Percentiles rank a stretch among this genome's conserved stretches.
phyloP scores from a whole-genome alignment of 2,888 invertebrate genomes.

The Isoperla grammatica region DNA sequence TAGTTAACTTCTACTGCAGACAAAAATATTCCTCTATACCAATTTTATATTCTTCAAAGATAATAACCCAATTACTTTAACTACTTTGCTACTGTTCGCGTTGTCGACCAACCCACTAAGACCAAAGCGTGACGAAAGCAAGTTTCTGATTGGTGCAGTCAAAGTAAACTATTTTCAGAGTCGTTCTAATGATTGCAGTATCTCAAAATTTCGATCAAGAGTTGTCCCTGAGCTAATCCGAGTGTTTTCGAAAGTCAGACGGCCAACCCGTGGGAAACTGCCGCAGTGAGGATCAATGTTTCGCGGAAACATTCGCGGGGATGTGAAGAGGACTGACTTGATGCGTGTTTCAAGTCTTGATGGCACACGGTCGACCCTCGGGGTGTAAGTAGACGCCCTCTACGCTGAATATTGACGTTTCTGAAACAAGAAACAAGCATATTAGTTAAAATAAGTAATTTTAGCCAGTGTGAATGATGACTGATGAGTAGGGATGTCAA shows the following conservation, averaged over 20 bases:
- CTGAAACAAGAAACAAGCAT: slow-evolving; percentile 56
- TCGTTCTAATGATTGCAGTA: too few species aligned
- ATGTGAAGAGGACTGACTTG: background rate
- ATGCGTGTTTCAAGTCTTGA: slow-evolving; percentile 44
- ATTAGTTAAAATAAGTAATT: slow-evolving; percentile 7
- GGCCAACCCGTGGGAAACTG: background rate
- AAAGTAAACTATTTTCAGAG: background rate
- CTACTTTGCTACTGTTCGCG: background rate
- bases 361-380: slow-evolving; percentile 60
- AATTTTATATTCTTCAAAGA: too few species aligned
- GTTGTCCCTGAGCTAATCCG: slow-evolving; percentile 24
- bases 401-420: slow-evolving; percentile 91
- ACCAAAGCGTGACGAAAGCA: background rate
- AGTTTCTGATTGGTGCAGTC: slow-evolving; percentile 6
- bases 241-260: background rate
- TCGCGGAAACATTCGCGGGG: slow-evolving; percentile 1
- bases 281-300: background rate
- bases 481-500: too few species aligned
- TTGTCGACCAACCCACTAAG: background rate
- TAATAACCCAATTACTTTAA: too few species aligned
- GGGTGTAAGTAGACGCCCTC: slow-evolving; percentile 83
- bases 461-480: too few species aligned
- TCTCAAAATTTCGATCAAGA: too few species aligned
- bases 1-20: too few species aligned
- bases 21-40: too few species aligned